These are phyloP conservation scores for Sialia sialis DNA, from an alignment of 2,113 vertebrate genomes.

Conservation along the genomic window DNA sequence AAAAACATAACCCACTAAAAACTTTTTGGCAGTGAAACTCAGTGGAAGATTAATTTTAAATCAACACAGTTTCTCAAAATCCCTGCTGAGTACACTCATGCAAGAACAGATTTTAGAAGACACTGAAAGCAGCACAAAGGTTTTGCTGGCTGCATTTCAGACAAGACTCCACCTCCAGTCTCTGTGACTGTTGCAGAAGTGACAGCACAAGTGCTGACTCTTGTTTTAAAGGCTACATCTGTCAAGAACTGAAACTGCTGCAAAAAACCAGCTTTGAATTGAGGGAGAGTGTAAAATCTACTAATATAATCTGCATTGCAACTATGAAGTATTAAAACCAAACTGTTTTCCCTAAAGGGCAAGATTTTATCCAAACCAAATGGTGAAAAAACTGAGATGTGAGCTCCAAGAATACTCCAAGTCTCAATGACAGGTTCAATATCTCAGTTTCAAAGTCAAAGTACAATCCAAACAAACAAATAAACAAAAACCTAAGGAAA, in stretches of 20 bases:
- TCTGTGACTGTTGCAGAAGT: neutral
- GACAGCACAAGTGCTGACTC: neutral
- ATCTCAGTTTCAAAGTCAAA: neutral
- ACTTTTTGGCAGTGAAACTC: neutral
- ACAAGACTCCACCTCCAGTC: neutral
- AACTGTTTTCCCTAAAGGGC: neutral
- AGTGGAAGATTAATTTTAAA: neutral
- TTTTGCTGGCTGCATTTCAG: neutral
- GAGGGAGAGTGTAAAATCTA: neutral
- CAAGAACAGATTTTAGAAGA: neutral
- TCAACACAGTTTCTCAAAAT: neutral
- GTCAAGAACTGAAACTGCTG: neutral
- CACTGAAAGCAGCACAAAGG: neutral
- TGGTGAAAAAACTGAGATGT: neutral
- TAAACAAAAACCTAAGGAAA: neutral
- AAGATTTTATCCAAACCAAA: constrained; percentile 1
- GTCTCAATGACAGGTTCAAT: neutral
- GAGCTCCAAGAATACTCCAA: neutral
- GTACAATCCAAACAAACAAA: neutral
- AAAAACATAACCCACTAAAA: neutral
- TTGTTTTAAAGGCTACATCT: neutral
- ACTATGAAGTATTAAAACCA: neutral
- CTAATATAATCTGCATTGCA: neutral
- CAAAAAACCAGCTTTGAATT: neutral
- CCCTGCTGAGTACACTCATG: neutral